Percentiles rank a stretch among this genome's conserved stretches.
Evolutionary conservation across 1,140 invertebrate species (phyloP).

Genomic region (Dryas iulia): DNA sequence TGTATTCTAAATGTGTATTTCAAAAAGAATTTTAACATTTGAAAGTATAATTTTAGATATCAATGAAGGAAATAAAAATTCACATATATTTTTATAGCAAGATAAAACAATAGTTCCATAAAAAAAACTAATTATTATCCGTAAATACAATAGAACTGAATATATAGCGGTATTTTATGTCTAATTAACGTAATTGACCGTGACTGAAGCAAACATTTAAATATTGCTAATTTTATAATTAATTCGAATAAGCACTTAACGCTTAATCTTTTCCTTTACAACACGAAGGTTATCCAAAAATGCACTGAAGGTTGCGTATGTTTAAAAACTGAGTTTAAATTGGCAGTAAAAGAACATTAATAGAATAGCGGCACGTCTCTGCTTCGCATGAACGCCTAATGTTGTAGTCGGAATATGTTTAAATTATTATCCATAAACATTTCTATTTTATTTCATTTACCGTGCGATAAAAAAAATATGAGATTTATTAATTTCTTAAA

Average conservation of each 20-base stretch:
- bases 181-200: not conserved
- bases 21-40: not conserved
- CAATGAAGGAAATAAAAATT: not conserved
- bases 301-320: not conserved
- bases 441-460: not conserved
- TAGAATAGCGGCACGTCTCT: not conserved
- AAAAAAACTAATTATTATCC: not conserved
- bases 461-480: not conserved
- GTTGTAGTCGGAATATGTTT: too few relatives aligned
- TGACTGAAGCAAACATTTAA: not conserved
- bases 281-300: not conserved
- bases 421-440: not conserved
- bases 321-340: not conserved
- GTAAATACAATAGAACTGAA: not conserved
- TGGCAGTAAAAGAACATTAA: not conserved
- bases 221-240: not conserved
- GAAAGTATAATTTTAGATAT: not conserved
- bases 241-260: not conserved
- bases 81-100: not conserved
- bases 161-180: not conserved
- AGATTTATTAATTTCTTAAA: not conserved
- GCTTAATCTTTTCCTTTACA: not conserved
- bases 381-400: not conserved
- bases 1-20: not conserved
- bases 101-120: not conserved